Evolutionary conservation across 2,888 invertebrate species (phyloP).

Genomic region (Gortyna flavago): DNA sequence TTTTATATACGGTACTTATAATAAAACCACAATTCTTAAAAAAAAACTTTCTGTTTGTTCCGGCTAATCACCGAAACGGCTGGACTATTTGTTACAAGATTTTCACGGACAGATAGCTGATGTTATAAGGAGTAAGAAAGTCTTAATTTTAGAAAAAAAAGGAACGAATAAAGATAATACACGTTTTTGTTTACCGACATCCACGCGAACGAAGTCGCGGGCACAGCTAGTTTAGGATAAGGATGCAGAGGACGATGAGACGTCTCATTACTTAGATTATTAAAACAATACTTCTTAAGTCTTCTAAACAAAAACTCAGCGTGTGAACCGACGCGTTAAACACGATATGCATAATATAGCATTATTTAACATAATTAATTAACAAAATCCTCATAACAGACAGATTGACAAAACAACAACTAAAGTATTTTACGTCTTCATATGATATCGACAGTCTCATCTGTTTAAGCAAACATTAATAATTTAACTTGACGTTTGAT

Average conservation of each 20-base stretch:
- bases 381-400: constrained; percentile 72
- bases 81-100: too few relatives aligned
- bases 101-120: too few relatives aligned
- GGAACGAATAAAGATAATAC: too few relatives aligned
- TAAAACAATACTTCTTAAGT: neutral
- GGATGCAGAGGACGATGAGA: too few relatives aligned
- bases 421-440: constrained; percentile 82
- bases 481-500: constrained; percentile 84
- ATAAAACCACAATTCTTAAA: too few relatives aligned
- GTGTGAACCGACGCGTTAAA: constrained; percentile 80
- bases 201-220: neutral
- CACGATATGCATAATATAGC: constrained; percentile 88
- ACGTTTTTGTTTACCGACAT: too few relatives aligned
- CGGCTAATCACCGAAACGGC: too few relatives aligned
- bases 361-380: constrained; percentile 89
- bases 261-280: neutral
- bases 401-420: constrained; percentile 87
- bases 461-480: constrained; percentile 86
- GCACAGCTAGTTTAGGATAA: neutral
- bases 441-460: constrained; percentile 85
- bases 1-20: too few relatives aligned
- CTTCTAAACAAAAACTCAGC: constrained; percentile 52
- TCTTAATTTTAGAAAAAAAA: too few relatives aligned
- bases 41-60: too few relatives aligned
- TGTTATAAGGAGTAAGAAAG: too few relatives aligned